These are phyloP conservation scores for Callorhinus ursinus DNA, from an alignment of 2,113 vertebrate species.

Conservation along the genomic window DNA sequence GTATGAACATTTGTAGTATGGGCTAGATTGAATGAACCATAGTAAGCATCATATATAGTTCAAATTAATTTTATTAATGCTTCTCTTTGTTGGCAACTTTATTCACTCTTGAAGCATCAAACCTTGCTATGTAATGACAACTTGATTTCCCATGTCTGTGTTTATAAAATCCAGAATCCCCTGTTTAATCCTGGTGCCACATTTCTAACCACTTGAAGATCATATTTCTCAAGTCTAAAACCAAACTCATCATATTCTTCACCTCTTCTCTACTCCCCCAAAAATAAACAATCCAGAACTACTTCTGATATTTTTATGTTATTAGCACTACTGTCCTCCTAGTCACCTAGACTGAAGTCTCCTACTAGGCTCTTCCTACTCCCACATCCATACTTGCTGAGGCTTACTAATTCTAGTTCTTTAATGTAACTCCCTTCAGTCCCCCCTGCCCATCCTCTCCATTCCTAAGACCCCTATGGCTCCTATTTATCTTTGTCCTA, in stretches of 20 bases:
- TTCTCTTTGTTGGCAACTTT: slow-evolving; percentile 52
- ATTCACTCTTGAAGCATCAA: slow-evolving; percentile 23
- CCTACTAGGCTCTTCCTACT: background rate
- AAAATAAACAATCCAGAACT: background rate
- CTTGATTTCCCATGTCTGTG: background rate
- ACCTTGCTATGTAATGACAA: slow-evolving; percentile 20
- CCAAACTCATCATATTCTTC: slow-evolving; percentile 20
- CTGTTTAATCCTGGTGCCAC: background rate
- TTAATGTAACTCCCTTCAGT: background rate
- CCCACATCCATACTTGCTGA: background rate
- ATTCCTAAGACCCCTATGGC: background rate
- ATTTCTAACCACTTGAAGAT: background rate
- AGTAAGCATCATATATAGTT: slow-evolving; percentile 1
- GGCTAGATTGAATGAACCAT: background rate
- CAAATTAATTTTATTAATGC: slow-evolving; percentile 38
- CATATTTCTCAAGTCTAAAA: slow-evolving; percentile 34
- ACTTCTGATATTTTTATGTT: background rate
- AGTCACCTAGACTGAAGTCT: background rate
- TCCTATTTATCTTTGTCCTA: background rate
- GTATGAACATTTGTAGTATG: slow-evolving; percentile 28
- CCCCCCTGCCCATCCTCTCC: background rate
- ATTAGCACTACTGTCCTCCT: background rate
- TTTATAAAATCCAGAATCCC: slow-evolving; percentile 56
- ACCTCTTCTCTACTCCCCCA: background rate
- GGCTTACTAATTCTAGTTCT: background rate